phyloP scores from a whole-genome alignment of 2,888 invertebrate genomes.

The Watsonalla binaria region DNA sequence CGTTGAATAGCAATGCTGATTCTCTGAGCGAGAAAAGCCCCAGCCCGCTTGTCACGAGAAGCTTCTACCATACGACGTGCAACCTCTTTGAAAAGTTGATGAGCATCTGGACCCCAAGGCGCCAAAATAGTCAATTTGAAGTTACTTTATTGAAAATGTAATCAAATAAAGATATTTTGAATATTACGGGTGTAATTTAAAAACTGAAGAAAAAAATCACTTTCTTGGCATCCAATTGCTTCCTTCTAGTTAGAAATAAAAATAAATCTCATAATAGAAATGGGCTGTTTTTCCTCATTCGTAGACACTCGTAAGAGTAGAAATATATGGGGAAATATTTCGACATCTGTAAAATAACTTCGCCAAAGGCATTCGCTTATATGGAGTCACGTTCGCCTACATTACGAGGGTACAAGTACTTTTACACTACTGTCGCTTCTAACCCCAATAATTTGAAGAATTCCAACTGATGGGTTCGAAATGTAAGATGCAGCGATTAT shows the following conservation, averaged over 20 bases:
- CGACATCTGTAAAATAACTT: not conserved
- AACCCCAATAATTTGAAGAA: constrained; percentile 3
- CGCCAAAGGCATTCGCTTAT: not conserved
- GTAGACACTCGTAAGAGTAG: not conserved
- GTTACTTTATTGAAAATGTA: too few relatives aligned
- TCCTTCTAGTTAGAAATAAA: not conserved
- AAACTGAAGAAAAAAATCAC: too few relatives aligned
- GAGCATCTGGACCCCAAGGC: too few relatives aligned
- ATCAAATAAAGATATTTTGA: too few relatives aligned
- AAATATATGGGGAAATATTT: not conserved
- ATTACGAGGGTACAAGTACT: constrained; percentile 1
- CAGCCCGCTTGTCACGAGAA: too few relatives aligned
- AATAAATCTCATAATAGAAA: not conserved
- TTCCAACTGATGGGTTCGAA: not conserved
- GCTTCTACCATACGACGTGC: too few relatives aligned
- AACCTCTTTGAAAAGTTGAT: too few relatives aligned
- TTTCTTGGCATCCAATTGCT: too few relatives aligned
- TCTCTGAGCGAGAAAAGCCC: too few relatives aligned
- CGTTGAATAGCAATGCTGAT: too few relatives aligned
- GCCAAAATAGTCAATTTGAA: too few relatives aligned
- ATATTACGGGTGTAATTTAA: too few relatives aligned
- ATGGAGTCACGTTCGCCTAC: not conserved
- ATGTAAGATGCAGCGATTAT: not conserved
- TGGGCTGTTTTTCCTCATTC: not conserved
- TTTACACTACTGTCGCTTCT: constrained; percentile 2